Base-by-base conservation (phyloP, 1,140 invertebrate genomes). In the Scylla paramamosain region DNA sequence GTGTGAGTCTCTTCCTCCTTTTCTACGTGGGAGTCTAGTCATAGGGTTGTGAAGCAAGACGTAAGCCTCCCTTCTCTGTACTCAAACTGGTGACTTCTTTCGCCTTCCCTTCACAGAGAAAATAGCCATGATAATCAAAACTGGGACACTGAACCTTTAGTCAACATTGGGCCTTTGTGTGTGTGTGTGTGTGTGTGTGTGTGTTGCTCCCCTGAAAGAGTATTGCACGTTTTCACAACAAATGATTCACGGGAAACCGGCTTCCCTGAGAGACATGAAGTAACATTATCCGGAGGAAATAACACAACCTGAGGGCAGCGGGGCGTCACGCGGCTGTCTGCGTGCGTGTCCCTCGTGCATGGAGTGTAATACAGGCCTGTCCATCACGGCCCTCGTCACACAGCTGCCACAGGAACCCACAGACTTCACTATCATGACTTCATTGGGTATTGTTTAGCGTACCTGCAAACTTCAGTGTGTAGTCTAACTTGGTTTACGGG, bases 231-330 rank as follows among this genome's bases (percentile, higher is more conserved):
- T 77, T 77, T 77, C 20, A n/a, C 16, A 77, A 77, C 67, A 77
- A 77, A 77, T 77, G 67, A 77, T 77, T 77, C 67, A 77, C 67
- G 67, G 67, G 67, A 77, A n/a, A 25, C 67, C 67, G 67, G 67
- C 25, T 77, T 77, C 67, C 67, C 20, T 77, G 25, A 77, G 25
- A n/a, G 67, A 77, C 67, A n/a, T 77, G 67, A 77, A 77, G 67
- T 77, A 77, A 77, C 67, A 77, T 77, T 77, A 77, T 77, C 20
- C n/a, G 67, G n/a, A 77, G 67, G 67, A 77, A 77, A 77, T 77
- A 77, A 77, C 67, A 77, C 67, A 77, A 77, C 67, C 67, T 77
- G 67, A 77, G 67, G 20, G 67, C 67, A 77, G 67, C 67, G 20
- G 25, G 67, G 67, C 67, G 25, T 77, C n/a, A 77, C 67, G 67